phyloP scores from a whole-genome alignment of 53 echinoderm and acorn worm genomes.

The Patiria pectinifera region DNA sequence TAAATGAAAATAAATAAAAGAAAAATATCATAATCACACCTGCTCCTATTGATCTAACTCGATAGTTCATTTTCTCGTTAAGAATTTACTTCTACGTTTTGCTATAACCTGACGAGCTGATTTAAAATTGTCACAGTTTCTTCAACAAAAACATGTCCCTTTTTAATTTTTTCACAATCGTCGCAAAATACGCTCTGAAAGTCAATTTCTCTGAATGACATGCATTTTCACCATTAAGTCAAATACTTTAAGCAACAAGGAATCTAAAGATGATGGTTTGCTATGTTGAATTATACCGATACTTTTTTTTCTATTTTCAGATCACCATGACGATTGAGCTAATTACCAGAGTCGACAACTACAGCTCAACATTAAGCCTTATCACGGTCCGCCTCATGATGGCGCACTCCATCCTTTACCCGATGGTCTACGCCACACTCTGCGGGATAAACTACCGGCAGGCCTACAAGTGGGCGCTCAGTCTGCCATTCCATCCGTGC shows the following conservation, averaged over 20 bases:
- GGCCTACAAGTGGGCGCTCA: conserved; percentile 70
- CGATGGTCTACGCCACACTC: conserved; percentile 77
- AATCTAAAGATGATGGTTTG: neutral
- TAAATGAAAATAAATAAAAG: too few relatives aligned
- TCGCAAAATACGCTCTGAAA: too few relatives aligned
- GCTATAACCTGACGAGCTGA: too few relatives aligned
- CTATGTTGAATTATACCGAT: neutral
- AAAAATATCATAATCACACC: too few relatives aligned
- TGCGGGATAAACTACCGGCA: conserved; percentile 73
- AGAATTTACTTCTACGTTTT: too few relatives aligned
- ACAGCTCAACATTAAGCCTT: conserved; percentile 62
- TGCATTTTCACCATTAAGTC: neutral
- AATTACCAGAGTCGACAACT: conserved; percentile 30
- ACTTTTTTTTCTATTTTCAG: conserved; percentile 48
- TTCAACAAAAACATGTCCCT: too few relatives aligned
- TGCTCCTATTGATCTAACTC: too few relatives aligned
- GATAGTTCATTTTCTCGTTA: too few relatives aligned
- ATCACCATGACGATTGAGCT: conserved; percentile 68
- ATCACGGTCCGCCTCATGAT: conserved; percentile 74
- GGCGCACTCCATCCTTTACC: conserved; percentile 75
- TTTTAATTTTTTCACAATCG: too few relatives aligned
- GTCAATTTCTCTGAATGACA: too few relatives aligned
- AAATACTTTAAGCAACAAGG: too few relatives aligned
- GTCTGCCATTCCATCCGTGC: conserved; percentile 69
- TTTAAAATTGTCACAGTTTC: too few relatives aligned